These are phyloP conservation scores for Bombyx huttoni DNA, from an alignment of 2,888 invertebrate species.

Conservation along the genomic window DNA sequence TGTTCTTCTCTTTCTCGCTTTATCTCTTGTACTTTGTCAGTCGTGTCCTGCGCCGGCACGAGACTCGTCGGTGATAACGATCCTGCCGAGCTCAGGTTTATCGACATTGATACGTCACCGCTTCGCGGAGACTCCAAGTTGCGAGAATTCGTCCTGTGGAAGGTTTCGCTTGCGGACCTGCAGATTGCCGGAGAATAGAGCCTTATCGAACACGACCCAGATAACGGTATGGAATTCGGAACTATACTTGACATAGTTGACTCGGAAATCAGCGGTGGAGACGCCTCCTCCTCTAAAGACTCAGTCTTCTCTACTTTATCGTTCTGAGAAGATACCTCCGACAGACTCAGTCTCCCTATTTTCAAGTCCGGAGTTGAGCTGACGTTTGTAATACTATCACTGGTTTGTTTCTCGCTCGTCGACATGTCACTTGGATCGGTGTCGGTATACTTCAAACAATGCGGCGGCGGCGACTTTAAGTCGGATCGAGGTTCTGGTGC, in stretches of 20 bases:
- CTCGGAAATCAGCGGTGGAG: constrained; percentile 40
- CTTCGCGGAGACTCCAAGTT: constrained; percentile 35
- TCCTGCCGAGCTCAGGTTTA: constrained; percentile 30
- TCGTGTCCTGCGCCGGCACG: constrained; percentile 55
- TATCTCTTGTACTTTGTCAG: constrained; percentile 81
- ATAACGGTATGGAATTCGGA: constrained; percentile 13
- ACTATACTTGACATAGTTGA: constrained; percentile 18
- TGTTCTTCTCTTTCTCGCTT: constrained; percentile 86
- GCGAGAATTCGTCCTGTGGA: constrained; percentile 31
- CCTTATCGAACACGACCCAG: constrained; percentile 30
- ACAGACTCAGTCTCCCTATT: constrained; percentile 33
- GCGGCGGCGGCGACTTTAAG: constrained; percentile 19
- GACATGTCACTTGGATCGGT: constrained; percentile 25
- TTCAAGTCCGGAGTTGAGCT: constrained; percentile 22
- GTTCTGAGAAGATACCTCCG: constrained; percentile 42
- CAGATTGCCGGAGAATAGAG: constrained; percentile 57
- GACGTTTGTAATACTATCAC: constrained; percentile 12
- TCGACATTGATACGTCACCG: constrained; percentile 27
- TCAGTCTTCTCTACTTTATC: constrained; percentile 22
- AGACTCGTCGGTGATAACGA: constrained; percentile 45
- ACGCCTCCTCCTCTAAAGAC: constrained; percentile 29
- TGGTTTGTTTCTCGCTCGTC: constrained; percentile 15
- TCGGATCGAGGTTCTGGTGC: constrained; percentile 8
- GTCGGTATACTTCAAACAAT: constrained; percentile 17
- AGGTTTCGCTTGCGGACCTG: constrained; percentile 58